A percentile compares a stretch with the other conserved stretches of the same genome.
These are phyloP conservation scores for Melieria picta DNA, from an alignment of 2,888 invertebrate genomes.

Conservation along the genomic window DNA sequence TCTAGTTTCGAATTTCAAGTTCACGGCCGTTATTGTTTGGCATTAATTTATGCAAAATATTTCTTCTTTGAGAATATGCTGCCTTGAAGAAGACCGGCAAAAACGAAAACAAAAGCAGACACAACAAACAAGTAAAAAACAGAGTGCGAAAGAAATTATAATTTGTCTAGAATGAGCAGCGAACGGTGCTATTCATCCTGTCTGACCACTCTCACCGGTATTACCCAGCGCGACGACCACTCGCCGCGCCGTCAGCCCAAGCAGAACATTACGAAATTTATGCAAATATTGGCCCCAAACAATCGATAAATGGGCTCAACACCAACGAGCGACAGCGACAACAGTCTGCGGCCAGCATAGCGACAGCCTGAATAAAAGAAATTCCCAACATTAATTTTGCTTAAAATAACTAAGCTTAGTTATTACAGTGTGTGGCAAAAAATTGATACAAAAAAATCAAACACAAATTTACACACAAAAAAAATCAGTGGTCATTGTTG, in stretches of 20 bases:
- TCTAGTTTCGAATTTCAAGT: conserved; percentile 20
- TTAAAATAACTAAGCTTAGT: neutral
- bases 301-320: too few relatives aligned
- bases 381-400: conserved; percentile 19
- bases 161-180: neutral
- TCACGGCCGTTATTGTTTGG: neutral
- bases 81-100: neutral
- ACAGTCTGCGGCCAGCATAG: neutral
- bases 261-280: conserved; percentile 12
- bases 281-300: conserved; percentile 4
- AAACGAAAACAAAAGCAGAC: conserved; percentile 1
- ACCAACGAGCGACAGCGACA: neutral
- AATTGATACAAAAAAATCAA: too few relatives aligned
- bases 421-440: neutral
- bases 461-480: too few relatives aligned
- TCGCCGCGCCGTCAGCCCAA: neutral
- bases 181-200: too few relatives aligned
- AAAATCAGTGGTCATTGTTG: too few relatives aligned
- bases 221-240: too few relatives aligned
- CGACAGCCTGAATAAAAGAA: conserved; percentile 11
- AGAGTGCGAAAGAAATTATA: conserved; percentile 4
- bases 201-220: too few relatives aligned
- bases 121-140: neutral
- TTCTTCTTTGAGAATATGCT: neutral
- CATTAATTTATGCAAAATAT: neutral